These are phyloP conservation scores for Encarsia formosa DNA, from an alignment of 2,888 invertebrate genomes.

Conservation along the genomic window DNA sequence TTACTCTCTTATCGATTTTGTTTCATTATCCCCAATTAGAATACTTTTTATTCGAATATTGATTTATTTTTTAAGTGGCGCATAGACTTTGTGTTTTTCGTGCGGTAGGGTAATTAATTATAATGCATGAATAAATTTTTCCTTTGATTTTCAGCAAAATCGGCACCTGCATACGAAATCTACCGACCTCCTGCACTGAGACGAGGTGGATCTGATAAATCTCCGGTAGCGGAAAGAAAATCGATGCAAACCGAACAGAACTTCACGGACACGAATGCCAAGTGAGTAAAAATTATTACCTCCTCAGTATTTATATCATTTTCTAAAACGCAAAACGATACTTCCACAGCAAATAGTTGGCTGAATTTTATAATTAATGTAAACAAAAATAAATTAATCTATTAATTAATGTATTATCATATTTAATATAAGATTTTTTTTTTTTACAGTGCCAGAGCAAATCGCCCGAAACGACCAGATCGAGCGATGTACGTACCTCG, in stretches of 20 bases:
- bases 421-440: neutral
- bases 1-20: neutral
- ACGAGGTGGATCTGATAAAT: slow-evolving; percentile 34
- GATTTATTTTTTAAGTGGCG: too few species aligned
- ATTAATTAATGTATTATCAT: neutral
- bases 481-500: slow-evolving; percentile 76
- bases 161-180: slow-evolving; percentile 50
- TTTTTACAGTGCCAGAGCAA: slow-evolving; percentile 31
- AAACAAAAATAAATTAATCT: neutral
- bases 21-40: too few species aligned
- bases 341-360: too few species aligned
- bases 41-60: too few species aligned
- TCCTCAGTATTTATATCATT: too few species aligned
- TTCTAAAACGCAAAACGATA: too few species aligned
- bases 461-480: slow-evolving; percentile 63
- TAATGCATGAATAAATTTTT: too few species aligned
- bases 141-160: slow-evolving; percentile 41
- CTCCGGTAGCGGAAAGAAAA: slow-evolving; percentile 20
- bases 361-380: too few species aligned
- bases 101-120: too few species aligned
- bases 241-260: slow-evolving; percentile 13
- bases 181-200: slow-evolving; percentile 57
- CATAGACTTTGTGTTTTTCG: too few species aligned
- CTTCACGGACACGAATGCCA: slow-evolving; percentile 16
- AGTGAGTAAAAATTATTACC: slow-evolving; percentile 13